A percentile compares a stretch with the other conserved stretches of the same genome.
phyloP scores from a whole-genome alignment of 1,140 invertebrate genomes.

The Bombus sibiricus region DNA sequence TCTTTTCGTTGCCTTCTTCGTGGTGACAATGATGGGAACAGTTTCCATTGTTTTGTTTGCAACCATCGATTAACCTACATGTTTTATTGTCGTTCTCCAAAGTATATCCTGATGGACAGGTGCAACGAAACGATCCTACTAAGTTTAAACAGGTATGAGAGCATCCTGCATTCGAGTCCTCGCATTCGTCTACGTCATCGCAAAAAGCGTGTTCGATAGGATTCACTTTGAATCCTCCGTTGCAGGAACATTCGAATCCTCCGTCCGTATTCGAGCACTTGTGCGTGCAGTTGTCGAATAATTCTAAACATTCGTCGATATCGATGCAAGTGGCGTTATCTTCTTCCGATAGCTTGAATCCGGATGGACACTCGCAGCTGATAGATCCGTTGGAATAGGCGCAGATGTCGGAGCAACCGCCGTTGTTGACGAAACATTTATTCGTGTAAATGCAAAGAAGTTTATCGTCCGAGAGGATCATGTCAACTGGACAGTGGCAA shows the following conservation, averaged over 20 bases:
- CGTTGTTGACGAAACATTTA: conserved; percentile 88
- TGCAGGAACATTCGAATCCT: conserved; percentile 90
- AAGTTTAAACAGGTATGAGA: conserved; percentile 84
- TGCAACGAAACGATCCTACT: conserved; percentile 82
- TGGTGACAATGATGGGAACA: conserved; percentile 84
- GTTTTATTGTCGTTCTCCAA: conserved; percentile 81
- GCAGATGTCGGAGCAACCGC: conserved; percentile 79
- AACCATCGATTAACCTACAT: conserved; percentile 77
- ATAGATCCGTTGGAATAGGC: conserved; percentile 55
- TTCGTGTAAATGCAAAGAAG: conserved; percentile 84
- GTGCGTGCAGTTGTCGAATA: conserved; percentile 81
- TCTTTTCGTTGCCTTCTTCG: conserved; percentile 85
- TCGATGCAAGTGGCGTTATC: conserved; percentile 77
- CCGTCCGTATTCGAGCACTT: conserved; percentile 89
- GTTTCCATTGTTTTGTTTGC: conserved; percentile 79
- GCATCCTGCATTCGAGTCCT: conserved; percentile 83
- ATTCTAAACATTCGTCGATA: conserved; percentile 84
- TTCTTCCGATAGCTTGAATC: conserved; percentile 70
- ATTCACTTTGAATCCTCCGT: conserved; percentile 85
- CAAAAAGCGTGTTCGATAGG: conserved; percentile 59
- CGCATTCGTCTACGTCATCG: conserved; percentile 82
- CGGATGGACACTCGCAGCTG: conserved; percentile 82
- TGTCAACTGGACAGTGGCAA: conserved; percentile 88
- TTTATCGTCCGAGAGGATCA: conserved; percentile 80
- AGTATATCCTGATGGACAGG: conserved; percentile 78